These are phyloP conservation scores for Arctocebus calabarensis DNA, from an alignment of 2,797 vertebrate genomes.

Conservation along the genomic window DNA sequence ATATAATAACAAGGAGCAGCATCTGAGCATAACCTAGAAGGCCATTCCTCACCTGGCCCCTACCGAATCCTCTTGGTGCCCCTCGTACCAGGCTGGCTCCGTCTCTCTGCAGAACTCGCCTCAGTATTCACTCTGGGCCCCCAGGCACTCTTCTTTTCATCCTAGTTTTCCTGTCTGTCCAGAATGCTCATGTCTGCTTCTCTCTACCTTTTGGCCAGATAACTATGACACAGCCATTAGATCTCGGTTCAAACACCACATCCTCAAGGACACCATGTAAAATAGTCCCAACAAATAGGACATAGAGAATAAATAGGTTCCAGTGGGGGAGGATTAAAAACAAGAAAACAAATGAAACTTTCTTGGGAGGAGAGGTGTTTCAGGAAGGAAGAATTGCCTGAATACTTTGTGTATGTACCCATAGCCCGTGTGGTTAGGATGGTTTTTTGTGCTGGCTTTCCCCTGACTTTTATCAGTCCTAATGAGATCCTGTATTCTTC, in stretches of 20 bases:
- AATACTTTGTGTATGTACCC: not conserved
- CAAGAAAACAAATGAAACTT: not conserved
- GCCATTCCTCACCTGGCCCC: not conserved
- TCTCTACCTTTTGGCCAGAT: not conserved
- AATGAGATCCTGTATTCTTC: not conserved
- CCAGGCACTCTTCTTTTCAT: not conserved
- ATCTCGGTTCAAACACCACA: not conserved
- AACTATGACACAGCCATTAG: not conserved
- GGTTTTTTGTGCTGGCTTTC: not conserved
- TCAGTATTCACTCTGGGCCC: not conserved
- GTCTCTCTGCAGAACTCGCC: not conserved
- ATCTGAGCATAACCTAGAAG: not conserved
- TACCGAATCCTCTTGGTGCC: not conserved
- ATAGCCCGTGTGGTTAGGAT: not conserved
- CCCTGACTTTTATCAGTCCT: not conserved
- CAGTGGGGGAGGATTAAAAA: not conserved
- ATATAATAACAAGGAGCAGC: not conserved
- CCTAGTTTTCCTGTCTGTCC: not conserved
- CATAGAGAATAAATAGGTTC: not conserved
- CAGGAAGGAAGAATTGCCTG: not conserved
- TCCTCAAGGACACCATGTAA: not conserved
- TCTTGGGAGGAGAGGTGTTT: not conserved
- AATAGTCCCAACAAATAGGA: not conserved
- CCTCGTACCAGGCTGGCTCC: not conserved
- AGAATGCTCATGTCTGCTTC: not conserved